These are phyloP conservation scores for Hippolais icterina DNA, from an alignment of 2,113 vertebrate genomes.

Conservation along the genomic window DNA sequence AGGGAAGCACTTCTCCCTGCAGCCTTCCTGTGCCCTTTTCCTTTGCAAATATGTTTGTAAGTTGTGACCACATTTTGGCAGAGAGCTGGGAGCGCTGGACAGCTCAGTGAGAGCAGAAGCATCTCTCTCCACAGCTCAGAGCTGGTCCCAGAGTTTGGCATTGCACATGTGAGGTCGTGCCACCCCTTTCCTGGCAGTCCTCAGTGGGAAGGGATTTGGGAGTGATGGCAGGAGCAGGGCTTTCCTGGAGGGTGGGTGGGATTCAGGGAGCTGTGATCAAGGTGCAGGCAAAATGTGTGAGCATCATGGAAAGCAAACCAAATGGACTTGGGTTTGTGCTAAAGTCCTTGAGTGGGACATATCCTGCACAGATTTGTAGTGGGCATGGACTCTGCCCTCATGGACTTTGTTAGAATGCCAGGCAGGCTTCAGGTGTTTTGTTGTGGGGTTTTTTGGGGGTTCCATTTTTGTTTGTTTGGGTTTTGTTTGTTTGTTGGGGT, in stretches of 20 bases:
- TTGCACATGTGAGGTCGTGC: fast-evolving
- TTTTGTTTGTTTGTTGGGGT: not conserved
- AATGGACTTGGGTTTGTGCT: not conserved
- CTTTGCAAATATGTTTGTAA: not conserved
- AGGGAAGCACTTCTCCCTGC: fast-evolving
- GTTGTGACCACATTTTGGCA: not conserved
- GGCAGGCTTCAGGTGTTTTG: not conserved
- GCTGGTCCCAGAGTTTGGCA: not conserved
- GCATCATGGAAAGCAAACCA: not conserved
- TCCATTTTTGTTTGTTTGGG: not conserved
- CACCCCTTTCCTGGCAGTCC: not conserved
- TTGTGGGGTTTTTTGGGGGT: too few relatives aligned
- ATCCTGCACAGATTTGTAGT: not conserved
- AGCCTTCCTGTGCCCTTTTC: not conserved
- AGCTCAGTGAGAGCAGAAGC: not conserved
- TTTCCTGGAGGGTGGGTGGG: not conserved
- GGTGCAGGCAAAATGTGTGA: not conserved
- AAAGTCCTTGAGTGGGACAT: not conserved
- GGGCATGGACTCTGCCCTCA: not conserved
- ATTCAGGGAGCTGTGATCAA: fast-evolving
- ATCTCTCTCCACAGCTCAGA: not conserved
- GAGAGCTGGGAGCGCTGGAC: fast-evolving
- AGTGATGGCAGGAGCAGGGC: not conserved
- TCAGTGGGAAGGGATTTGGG: not conserved
- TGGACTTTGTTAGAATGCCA: not conserved